A percentile compares a stretch with the other conserved stretches of the same genome.
Evolutionary conservation across 37 sponge, comb jelly and placozoan genomes (phyloP).

Genomic region (Lycopodina hypogea): DNA sequence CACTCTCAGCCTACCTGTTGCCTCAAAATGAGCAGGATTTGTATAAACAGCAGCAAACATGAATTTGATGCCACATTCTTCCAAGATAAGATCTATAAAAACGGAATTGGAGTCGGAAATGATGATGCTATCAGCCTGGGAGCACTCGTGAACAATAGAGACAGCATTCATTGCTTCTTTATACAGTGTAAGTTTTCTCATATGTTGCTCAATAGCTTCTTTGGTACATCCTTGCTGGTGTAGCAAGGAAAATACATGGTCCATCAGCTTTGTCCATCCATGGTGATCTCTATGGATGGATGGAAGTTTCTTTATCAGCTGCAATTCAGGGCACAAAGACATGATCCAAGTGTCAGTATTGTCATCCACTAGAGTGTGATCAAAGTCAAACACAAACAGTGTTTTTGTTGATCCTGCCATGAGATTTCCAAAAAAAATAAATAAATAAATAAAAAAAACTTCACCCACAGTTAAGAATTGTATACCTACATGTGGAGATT

Average conservation of each 20-base stretch:
- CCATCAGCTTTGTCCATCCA: conserved; percentile 69
- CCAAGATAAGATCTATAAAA: conserved; percentile 60
- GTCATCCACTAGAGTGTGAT: conserved; percentile 69
- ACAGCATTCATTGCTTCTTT: conserved; percentile 20
- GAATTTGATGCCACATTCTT: conserved; percentile 40
- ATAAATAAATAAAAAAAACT: no score
- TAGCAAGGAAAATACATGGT: conserved; percentile 25
- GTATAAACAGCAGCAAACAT: conserved; percentile 33
- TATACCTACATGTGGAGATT: no score
- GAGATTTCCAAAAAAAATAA: no score
- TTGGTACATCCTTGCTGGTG: conserved; percentile 21
- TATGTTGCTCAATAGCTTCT: conserved; percentile 25
- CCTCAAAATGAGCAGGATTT: conserved; percentile 74
- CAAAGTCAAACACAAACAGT: conserved; percentile 83
- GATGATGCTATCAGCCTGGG: conserved; percentile 42
- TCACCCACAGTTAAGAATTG: no score
- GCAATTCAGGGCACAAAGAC: conserved; percentile 21
- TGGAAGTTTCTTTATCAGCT: conserved; percentile 5
- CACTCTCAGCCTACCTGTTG: conserved; percentile 44
- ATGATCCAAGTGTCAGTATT: conserved; percentile 67
- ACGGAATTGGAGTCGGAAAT: conserved; percentile 76
- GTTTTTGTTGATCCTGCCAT: neutral
- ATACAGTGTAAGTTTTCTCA: conserved; percentile 20
- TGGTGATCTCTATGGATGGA: neutral
- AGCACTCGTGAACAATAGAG: neutral